Evolutionary conservation across 2,113 vertebrate genomes (phyloP), one percentile per base, ranked within the genome.

Genomic region (Ailuropoda melanoleuca): DNA sequence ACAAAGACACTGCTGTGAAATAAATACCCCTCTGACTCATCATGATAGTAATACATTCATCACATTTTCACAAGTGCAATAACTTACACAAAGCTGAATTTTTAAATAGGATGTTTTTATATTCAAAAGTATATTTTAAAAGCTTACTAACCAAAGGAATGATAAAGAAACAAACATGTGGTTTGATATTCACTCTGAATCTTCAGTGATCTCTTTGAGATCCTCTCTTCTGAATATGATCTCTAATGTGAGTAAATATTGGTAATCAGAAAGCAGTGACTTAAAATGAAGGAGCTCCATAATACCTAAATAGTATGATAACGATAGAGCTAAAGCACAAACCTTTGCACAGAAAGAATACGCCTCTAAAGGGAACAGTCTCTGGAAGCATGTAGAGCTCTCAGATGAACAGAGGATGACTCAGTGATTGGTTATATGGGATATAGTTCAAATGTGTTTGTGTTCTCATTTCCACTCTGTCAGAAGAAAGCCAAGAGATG

Each of bases 401-500:
- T 88, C 72, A 0, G 24, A 60, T 29, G 81, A 60, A 78, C 3
- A 55, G 17, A 48, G 23, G 34, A 43, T 75, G 13, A 34, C 70
- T 84, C 37, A 31, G 72, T 26, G 53, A 82, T 43, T 48, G 58
- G 85, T 60, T 60, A 34, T 6, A 53, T 2, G n/a, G 37, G 7
- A 39, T 43, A n/a, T 2, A 62, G 39, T 96, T 95, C 83, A 85
- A 77, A 81, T 31, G 85, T 11, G 0, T 87, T 95, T 92, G 15
- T 92, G 23, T 66, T 97, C 68, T 94, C 53, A 58, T 64, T 95
- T 93, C 53, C 86, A 31, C 10, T 95, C 88, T 90, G 92, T 95
- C 97, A 98, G 93, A 97, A 90, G 93, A 95, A 97, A 94, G 81
- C 95, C 97, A 98, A 98, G 97, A 87, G 97, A 99, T 97, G 98